Evolutionary conservation across 2,888 invertebrate genomes (phyloP), one percentile per base, ranked within the genome.

Genomic region (Xylophagus ater): DNA sequence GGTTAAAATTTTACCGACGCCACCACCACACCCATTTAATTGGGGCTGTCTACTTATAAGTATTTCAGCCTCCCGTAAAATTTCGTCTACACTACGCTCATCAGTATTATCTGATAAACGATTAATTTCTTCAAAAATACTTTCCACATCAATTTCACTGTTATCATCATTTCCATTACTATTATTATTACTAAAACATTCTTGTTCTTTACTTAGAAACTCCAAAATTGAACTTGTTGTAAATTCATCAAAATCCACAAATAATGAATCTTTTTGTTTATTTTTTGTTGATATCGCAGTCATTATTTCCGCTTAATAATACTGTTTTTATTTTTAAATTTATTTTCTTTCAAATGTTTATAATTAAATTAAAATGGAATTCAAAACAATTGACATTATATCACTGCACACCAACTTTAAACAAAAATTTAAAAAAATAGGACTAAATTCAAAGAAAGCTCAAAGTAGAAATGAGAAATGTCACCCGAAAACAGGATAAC

Each of bases 121-220:
- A 48, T 73, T 75, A 3, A 81, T 78, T 62, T 81, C 79, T 52
- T 71, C 75, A 49, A 81, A 74, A 56, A 81, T 77, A 59, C 72
- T 72, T 48, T 74, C 78, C 7, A 78, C 73, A 60, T 79, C 79
- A 34, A 73, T 69, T 24, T 60, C 56, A 39, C 49, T 57, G 15
- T 29, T 43, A 28, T 49, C 46, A 19, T 47, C 44, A 17, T 39
- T 41, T 26, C 42, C 43, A 24, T 47, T 46, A 30, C 43, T 44
- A 12, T 42, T 39, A 36, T 42, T 44, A 12, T 42, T 39, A 36
- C 42, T 43, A 34, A 44, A 50, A 48, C 65, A 64, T 45, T 59
- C 56, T 41, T 57, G 57, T 43, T 66, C 65, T 42, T 61, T 58
- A 42, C 57, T 55, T 30, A 66, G 50, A 37, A 66, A 66, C 41